phyloP scores from a whole-genome alignment of 2,888 invertebrate species.

The Morpho helenor region DNA sequence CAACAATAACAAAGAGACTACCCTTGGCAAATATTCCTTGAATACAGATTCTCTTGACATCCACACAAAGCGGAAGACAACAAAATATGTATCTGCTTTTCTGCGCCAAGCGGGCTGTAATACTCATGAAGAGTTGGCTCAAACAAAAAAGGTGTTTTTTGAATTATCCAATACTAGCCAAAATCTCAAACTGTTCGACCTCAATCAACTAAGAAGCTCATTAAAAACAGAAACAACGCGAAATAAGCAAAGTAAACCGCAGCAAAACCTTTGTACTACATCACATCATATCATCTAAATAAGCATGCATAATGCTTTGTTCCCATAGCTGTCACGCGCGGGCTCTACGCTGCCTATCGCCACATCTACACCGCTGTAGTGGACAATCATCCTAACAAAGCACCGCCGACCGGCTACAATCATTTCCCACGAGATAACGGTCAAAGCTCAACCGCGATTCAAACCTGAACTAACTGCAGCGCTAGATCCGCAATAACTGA shows the following conservation, averaged over 20 bases:
- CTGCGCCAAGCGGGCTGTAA: no score
- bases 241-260: neutral
- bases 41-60: no score
- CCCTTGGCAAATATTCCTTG: no score
- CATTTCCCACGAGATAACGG: constrained; percentile 78
- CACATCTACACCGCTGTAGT: constrained; percentile 71
- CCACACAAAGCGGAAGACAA: no score
- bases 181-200: neutral
- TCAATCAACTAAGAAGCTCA: constrained; percentile 1
- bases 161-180: neutral
- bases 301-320: constrained; percentile 54
- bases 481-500: constrained; percentile 48
- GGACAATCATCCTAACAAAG: constrained; percentile 79
- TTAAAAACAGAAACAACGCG: constrained; percentile 5
- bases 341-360: constrained; percentile 59
- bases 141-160: neutral
- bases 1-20: no score
- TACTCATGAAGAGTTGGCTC: neutral
- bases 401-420: constrained; percentile 65
- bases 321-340: constrained; percentile 73
- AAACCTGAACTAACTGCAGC: constrained; percentile 67
- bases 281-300: constrained; percentile 54
- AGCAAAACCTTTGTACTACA: constrained; percentile 26
- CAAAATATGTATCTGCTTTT: no score
- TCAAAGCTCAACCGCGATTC: constrained; percentile 62